Conservation (phyloP, 2,113 vertebrate species). For the Rhineura floridana region DNA sequence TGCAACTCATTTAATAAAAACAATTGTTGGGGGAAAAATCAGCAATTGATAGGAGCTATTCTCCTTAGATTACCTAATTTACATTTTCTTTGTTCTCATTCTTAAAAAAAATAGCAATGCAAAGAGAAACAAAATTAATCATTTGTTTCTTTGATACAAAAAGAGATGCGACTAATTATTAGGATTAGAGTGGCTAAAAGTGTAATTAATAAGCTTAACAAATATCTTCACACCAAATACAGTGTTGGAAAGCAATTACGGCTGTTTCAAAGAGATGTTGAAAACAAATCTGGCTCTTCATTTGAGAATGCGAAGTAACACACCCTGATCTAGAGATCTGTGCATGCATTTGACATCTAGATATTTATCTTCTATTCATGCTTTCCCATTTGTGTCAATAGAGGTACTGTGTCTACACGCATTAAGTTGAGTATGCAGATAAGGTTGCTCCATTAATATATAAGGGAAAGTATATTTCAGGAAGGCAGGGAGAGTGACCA, state of each 20-base stretch:
- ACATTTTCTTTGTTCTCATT: constrained; percentile 18
- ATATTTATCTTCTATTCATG: background rate
- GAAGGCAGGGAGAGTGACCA: background rate
- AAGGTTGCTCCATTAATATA: background rate
- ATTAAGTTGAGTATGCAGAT: background rate
- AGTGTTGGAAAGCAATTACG: background rate
- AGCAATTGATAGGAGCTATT: background rate
- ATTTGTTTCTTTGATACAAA: constrained; percentile 13
- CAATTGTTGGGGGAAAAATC: background rate
- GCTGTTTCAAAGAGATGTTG: background rate
- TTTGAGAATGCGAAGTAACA: background rate
- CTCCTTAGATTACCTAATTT: background rate
- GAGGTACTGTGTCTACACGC: background rate
- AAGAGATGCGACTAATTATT: background rate
- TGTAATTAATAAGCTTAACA: constrained; percentile 13
- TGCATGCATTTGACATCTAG: background rate
- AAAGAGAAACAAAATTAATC: background rate
- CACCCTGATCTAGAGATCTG: background rate
- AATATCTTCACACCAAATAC: background rate
- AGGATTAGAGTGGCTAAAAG: background rate
- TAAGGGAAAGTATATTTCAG: background rate
- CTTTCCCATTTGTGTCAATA: background rate
- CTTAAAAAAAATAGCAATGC: background rate
- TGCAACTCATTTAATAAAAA: background rate
- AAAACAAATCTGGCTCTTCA: background rate